Evolutionary conservation across 2,113 vertebrate genomes (phyloP).

Genomic region (Lanius ludovicianus): DNA sequence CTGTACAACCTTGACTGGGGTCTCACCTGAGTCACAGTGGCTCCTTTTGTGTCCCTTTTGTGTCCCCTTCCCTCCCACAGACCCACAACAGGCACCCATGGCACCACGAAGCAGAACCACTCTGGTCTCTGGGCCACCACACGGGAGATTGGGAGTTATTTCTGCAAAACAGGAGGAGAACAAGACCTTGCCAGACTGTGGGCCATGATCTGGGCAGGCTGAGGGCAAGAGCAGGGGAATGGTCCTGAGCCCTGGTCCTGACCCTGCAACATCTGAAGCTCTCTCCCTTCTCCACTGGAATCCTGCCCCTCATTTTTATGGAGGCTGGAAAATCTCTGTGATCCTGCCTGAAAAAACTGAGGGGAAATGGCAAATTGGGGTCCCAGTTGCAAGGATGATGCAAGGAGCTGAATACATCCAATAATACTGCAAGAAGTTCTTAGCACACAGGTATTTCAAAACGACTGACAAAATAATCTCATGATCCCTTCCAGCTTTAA

Average conservation of each 20-base stretch:
- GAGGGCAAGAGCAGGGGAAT: background rate
- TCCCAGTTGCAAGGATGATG: background rate
- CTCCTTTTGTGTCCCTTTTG: background rate
- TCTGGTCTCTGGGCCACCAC: fast-evolving
- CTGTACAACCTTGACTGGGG: background rate
- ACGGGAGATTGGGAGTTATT: background rate
- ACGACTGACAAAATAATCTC: conserved; percentile 5
- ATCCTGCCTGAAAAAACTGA: background rate
- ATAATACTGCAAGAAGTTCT: background rate
- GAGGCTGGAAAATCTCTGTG: background rate
- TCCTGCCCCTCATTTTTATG: background rate
- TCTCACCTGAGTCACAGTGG: fast-evolving
- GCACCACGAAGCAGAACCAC: background rate
- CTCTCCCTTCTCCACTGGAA: background rate
- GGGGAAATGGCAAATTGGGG: background rate
- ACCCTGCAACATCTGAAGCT: background rate
- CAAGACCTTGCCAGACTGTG: fast-evolving
- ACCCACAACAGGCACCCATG: background rate
- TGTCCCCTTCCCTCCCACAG: background rate
- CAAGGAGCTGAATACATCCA: background rate
- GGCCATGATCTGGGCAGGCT: background rate
- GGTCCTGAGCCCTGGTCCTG: too few relatives aligned
- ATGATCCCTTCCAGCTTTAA: background rate
- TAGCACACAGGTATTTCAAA: background rate
- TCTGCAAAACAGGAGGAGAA: background rate